phyloP scores from a whole-genome alignment of 2,797 vertebrate species.

The Aeoliscus strigatus region DNA sequence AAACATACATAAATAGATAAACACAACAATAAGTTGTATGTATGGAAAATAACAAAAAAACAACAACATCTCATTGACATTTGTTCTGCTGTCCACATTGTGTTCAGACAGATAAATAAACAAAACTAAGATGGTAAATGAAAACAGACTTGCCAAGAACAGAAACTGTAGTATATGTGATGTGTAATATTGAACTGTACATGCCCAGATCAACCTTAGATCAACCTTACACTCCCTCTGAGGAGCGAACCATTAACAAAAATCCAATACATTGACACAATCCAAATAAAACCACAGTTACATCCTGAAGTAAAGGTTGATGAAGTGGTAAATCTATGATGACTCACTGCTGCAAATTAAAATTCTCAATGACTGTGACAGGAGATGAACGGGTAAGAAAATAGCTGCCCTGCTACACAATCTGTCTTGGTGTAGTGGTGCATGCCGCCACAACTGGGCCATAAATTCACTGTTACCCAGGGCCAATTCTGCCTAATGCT shows the following conservation, averaged over 20 bases:
- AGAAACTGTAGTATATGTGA: conserved; percentile 4
- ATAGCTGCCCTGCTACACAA: conserved; percentile 36
- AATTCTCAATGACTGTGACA: conserved; percentile 16
- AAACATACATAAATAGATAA: too few relatives aligned
- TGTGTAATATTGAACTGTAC: conserved; percentile 2
- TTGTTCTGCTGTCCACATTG: too few relatives aligned
- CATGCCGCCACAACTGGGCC: conserved; percentile 36
- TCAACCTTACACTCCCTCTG: too few relatives aligned
- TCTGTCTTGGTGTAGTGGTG: conserved; percentile 27
- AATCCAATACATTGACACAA: background rate
- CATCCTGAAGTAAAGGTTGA: conserved; percentile 21
- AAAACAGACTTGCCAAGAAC: conserved; percentile 32
- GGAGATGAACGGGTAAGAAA: conserved; percentile 23
- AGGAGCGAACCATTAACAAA: conserved; percentile 3
- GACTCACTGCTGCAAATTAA: conserved; percentile 19
- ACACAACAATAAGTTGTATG: too few relatives aligned
- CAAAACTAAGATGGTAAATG: too few relatives aligned
- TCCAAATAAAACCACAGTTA: conserved; percentile 7
- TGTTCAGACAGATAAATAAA: too few relatives aligned
- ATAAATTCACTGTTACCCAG: conserved; percentile 42
- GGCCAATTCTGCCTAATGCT: conserved; percentile 53
- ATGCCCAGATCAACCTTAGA: conserved; percentile 2
- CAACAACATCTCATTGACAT: too few relatives aligned
- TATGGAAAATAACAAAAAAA: too few relatives aligned
- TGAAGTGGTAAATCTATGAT: conserved; percentile 30